Evolutionary conservation across 2,113 vertebrate genomes (phyloP), one percentile per base, ranked within the genome.

Genomic region (Gopherus evgoodei): DNA sequence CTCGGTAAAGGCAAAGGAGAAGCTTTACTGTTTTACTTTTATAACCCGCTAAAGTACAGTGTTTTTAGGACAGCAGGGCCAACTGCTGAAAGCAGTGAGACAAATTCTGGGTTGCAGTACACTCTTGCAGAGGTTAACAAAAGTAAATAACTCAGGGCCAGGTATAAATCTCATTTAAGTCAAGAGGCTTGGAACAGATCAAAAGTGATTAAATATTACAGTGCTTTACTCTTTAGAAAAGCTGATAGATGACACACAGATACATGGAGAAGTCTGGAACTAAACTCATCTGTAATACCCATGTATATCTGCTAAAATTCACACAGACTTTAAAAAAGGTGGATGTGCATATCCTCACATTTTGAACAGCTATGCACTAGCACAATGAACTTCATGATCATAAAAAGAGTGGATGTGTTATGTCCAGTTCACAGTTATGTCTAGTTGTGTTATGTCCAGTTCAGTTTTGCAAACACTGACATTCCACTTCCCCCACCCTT

Each of bases 21-120:
- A 35, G 62, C 31, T 17, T 65, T 35, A 35, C 62, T 35, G 62
- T 65, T 35, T 65, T 65, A 65, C 17, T 14, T 82, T 1, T 7
- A 44, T 76, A 84, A 62, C 6, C 0, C 0, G 6, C 44, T 49
- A 35, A 75, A 76, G 81, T 47, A 11, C 10, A 24, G 35, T 0
- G 0, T 47, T 35, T 81, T n/a, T 52, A 29, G 57, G 49, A 21
- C 1, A 91, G 42, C 21, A n/a, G 52, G 81, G 82, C 7, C 52
- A 90, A 19, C 29, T 91, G 49, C 81, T 81, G 65, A 88, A 31
- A 38, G 82, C 84, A 92, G 49, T 2, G 62, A 31, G 62, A 35
- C 0, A 72, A 52, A 29, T 31, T 86, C 78, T 90, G 44, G 35
- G 76, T 90, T 83, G 82, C 56, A 76, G 44, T 11, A 10, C 50